Conservation (phyloP, 2,888 invertebrate genomes). For the Coelinius sp. region DNA sequence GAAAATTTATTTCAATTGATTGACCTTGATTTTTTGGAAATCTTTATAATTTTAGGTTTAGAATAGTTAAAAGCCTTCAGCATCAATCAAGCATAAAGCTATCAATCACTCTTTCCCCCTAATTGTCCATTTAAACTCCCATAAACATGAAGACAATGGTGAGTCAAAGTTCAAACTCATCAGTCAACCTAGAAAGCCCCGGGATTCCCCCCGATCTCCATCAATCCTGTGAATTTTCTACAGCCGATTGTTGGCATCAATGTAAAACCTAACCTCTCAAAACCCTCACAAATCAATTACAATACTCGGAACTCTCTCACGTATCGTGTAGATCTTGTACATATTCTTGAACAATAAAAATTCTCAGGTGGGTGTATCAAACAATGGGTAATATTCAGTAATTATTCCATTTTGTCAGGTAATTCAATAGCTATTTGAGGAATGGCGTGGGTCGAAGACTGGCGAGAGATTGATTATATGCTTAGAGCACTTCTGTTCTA, state of each 20-base stretch:
- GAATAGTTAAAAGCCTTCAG: too few species aligned
- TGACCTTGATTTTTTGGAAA: too few species aligned
- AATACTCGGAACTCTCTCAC: background rate
- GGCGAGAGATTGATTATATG: background rate
- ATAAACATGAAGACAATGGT: too few species aligned
- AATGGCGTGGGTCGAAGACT: background rate
- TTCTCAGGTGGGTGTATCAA: background rate
- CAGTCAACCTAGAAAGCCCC: too few species aligned
- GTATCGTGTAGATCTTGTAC: background rate
- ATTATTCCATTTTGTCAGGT: background rate
- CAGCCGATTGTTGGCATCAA: background rate
- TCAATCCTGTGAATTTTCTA: background rate
- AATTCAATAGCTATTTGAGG: background rate
- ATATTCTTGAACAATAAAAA: background rate
- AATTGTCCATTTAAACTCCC: too few species aligned
- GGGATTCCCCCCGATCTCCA: background rate
- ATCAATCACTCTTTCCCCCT: too few species aligned
- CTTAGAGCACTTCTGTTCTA: background rate
- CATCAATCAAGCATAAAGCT: too few species aligned
- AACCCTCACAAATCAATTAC: background rate
- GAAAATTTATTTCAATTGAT: too few species aligned
- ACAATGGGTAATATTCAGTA: background rate
- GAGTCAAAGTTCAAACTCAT: too few species aligned
- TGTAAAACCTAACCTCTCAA: background rate
- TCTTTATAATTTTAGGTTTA: too few species aligned